Evolutionary conservation across 2,113 vertebrate genomes (phyloP).

Genomic region (Lamprotornis superbus): DNA sequence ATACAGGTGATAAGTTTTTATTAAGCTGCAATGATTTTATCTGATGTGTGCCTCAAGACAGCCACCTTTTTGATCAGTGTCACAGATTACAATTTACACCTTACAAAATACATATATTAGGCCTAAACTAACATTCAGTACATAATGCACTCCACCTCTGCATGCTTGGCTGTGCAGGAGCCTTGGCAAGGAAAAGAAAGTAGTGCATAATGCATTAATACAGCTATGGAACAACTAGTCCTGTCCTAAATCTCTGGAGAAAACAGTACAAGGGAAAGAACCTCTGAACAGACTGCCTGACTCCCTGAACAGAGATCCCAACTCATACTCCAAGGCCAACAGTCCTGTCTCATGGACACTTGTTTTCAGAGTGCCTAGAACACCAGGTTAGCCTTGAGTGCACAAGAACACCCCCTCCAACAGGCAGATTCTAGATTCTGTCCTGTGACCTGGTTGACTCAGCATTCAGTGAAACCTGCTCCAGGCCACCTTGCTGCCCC

Average conservation of each 20-base stretch:
- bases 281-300: not conserved
- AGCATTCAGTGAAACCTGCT: not conserved
- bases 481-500: not conserved
- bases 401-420: not conserved
- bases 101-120: not conserved
- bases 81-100: not conserved
- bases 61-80: not conserved
- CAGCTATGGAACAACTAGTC: not conserved
- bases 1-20: not conserved
- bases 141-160: accelerated
- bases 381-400: not conserved
- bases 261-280: not conserved
- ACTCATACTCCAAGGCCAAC: not conserved
- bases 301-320: not conserved
- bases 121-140: not conserved
- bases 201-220: not conserved
- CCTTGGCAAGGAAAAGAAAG: not conserved
- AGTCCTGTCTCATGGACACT: too few relatives aligned
- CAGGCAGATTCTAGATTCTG: too few relatives aligned
- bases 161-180: not conserved
- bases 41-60: not conserved
- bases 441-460: not conserved
- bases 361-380: not conserved
- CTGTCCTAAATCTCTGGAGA: not conserved
- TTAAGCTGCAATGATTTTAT: constrained; percentile 7